Base-by-base conservation (phyloP, 2,888 invertebrate species). In the Rhaphigaster nebulosa region DNA sequence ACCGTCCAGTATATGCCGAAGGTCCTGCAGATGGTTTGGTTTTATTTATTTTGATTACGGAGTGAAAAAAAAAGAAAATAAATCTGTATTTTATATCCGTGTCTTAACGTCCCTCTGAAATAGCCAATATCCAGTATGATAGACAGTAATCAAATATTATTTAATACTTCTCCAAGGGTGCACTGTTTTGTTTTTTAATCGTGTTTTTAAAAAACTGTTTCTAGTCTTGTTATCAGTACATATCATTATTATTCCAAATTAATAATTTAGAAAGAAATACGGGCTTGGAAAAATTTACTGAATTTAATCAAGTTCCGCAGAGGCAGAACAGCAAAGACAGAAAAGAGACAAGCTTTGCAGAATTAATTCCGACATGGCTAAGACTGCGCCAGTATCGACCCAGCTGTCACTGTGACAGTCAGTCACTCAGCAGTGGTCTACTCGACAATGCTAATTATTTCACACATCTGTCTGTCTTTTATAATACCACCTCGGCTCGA, bases 321-420 rank as follows among this genome's bases (percentile, higher is more conserved):
- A 76, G 20, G 15, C n/a, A 76, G 38, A 65, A 34, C 34, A n/a
- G 38, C 38, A 76, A 38, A 76, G 70, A 76, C 70, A 76, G 70
- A 76, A 76, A 76, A 76, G 70, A 76, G 70, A 76, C 70, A 76
- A 38, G 34, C 6, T 76, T 76, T 76, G 70, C 70, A 84, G 84
- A 84, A 84, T 84, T 84, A 84, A 84, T 84, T 41, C 84, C 84
- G 84, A 84, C 84, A 84, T 50, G 45, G 84, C 84, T 84, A 84
- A 84, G 84, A 84, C 84, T 84, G 84, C 84, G 84, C 84, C 84
- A 84, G 84, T 84, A 84, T 84, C 84, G 84, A 84, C 45, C 84
- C 45, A 15, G 20, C 80, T 80, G 84, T 84, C 84, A 45, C n/a
- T 23, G 13, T 84, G 84, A 84, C 84, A 84, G 26, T 84, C 45